Percentiles rank a stretch among this genome's conserved stretches.
phyloP scores from a whole-genome alignment of 2,113 vertebrate genomes.

The Turnix velox region DNA sequence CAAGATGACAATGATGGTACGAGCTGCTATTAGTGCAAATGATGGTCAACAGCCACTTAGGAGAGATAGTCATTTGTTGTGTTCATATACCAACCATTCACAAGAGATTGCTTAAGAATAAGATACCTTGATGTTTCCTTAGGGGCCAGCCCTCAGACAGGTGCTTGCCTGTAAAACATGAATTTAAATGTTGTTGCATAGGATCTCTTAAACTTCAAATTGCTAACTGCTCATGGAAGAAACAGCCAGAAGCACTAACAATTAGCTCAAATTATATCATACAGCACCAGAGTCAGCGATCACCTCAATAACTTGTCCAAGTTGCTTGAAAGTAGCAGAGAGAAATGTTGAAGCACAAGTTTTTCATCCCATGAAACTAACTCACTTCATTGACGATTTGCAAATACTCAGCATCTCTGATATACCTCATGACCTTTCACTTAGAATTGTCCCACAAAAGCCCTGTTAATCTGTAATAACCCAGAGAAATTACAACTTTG shows the following conservation, averaged over 20 bases:
- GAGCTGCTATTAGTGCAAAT: background rate
- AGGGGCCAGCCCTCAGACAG: background rate
- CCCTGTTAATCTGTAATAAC: background rate
- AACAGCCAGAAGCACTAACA: background rate
- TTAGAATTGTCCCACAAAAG: background rate
- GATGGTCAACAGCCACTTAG: background rate
- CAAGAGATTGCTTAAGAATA: conserved; percentile 10
- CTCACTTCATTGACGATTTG: background rate
- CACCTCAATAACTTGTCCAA: background rate
- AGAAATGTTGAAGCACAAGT: background rate
- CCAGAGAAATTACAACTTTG: background rate
- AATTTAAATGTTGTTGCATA: background rate
- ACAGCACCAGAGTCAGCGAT: background rate
- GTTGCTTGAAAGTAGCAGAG: conserved; percentile 6
- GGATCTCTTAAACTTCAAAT: background rate
- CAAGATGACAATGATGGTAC: background rate
- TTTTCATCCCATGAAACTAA: background rate
- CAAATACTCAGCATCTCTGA: background rate
- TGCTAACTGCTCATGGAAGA: background rate
- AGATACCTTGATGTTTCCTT: background rate
- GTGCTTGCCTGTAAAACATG: background rate
- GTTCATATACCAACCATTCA: background rate
- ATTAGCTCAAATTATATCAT: conserved; percentile 29
- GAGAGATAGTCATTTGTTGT: background rate
- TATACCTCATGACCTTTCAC: background rate